These are phyloP conservation scores for Netelia virgata DNA, from an alignment of 2,888 invertebrate genomes.

Conservation along the genomic window DNA sequence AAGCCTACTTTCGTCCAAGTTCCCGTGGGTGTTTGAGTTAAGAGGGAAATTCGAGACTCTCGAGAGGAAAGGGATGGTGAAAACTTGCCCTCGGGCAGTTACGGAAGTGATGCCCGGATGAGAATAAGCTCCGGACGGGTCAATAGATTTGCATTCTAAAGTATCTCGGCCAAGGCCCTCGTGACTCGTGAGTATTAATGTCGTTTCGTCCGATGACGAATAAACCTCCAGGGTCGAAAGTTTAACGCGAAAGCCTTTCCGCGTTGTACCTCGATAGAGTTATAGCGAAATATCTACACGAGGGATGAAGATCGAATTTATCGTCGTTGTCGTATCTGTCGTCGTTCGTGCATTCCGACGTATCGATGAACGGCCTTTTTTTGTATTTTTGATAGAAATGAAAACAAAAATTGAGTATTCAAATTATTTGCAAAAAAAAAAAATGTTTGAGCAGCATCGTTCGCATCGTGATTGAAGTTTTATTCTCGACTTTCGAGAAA, in stretches of 20 bases:
- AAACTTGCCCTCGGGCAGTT: constrained; percentile 15
- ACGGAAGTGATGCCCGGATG: constrained; percentile 49
- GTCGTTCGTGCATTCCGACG: no score
- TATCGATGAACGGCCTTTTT: background rate
- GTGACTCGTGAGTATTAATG: constrained; percentile 36
- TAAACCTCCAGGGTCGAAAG: constrained; percentile 42
- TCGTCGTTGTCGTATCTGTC: no score
- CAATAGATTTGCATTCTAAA: constrained; percentile 62
- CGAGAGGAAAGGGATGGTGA: background rate
- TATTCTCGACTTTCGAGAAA: constrained; percentile 16
- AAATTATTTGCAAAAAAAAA: background rate
- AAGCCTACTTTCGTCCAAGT: background rate
- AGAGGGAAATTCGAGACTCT: constrained; percentile 59
- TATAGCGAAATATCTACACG: no score
- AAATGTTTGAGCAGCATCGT: background rate
- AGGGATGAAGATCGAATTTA: no score
- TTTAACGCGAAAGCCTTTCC: background rate
- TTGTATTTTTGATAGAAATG: background rate
- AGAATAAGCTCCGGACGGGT: constrained; percentile 54
- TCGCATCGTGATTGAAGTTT: constrained; percentile 1
- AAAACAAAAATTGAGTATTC: background rate
- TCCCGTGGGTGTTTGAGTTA: background rate
- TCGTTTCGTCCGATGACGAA: constrained; percentile 51
- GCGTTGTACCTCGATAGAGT: no score
- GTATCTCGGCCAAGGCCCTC: background rate